Evolutionary conservation across 2,113 vertebrate genomes (phyloP).

Genomic region (Phylloscopus trochiloides): DNA sequence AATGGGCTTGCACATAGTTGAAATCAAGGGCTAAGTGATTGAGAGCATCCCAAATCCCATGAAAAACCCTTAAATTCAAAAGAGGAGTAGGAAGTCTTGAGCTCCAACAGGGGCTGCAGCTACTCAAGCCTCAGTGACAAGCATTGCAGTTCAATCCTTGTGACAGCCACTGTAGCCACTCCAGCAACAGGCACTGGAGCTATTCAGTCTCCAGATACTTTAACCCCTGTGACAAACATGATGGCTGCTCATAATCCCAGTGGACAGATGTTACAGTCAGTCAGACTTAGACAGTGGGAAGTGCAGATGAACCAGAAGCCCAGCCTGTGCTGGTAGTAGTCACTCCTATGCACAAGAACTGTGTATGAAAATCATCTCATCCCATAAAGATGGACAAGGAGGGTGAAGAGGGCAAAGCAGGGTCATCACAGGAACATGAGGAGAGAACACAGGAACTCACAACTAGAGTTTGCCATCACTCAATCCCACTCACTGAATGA

Average conservation of each 20-base stretch:
- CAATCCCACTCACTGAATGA: not conserved
- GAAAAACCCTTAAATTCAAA: not conserved
- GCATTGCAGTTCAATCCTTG: not conserved
- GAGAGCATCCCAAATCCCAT: not conserved
- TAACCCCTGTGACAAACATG: not conserved
- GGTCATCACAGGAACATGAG: not conserved
- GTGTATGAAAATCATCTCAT: not conserved
- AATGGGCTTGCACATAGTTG: not conserved
- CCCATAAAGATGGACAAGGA: not conserved
- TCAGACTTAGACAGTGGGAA: not conserved
- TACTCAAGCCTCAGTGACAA: not conserved
- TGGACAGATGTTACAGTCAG: not conserved
- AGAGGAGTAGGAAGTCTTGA: not conserved
- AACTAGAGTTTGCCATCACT: not conserved
- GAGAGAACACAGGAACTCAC: not conserved
- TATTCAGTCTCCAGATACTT: not conserved
- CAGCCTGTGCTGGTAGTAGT: not conserved
- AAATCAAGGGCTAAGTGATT: not conserved
- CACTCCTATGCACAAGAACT: accelerated
- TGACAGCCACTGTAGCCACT: not conserved
- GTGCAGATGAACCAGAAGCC: not conserved
- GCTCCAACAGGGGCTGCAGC: not conserved
- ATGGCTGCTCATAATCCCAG: not conserved
- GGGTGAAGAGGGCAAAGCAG: not conserved
- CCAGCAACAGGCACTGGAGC: not conserved